These are phyloP conservation scores for Trichogramma pretiosum DNA, from an alignment of 1,140 invertebrate species.

Conservation along the genomic window DNA sequence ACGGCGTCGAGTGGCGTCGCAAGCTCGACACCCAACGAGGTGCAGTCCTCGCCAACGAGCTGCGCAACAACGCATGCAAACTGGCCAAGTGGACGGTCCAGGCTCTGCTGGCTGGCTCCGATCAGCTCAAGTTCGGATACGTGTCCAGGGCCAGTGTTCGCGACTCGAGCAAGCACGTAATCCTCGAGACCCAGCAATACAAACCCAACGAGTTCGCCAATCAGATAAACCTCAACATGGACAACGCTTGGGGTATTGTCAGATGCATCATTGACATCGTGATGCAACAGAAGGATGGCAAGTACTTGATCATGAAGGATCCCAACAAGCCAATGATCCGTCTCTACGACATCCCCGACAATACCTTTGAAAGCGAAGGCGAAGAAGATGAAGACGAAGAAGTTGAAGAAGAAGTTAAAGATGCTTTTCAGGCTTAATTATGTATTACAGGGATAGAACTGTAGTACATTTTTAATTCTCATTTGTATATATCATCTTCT, in stretches of 20 bases:
- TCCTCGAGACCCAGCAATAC: conserved; percentile 96
- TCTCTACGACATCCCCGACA: conserved; percentile 94
- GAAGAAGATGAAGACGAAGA: conserved; percentile 80
- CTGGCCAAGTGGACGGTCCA: conserved; percentile 99
- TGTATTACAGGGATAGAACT: too few relatives aligned
- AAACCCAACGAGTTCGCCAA: conserved; percentile 97
- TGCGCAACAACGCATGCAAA: conserved; percentile 98
- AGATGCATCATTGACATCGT: conserved; percentile 96
- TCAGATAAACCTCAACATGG: conserved; percentile 99
- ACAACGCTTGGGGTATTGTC: conserved; percentile 99
- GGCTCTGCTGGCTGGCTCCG: conserved; percentile 89
- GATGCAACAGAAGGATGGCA: conserved; percentile 95
- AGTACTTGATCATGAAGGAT: conserved; percentile 98
- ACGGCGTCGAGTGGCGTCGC: conserved; percentile 96
- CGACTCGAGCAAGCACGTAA: conserved; percentile 93
- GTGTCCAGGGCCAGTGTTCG: conserved; percentile 88
- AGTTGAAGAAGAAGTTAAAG: conserved; percentile 51
- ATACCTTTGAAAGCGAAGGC: conserved; percentile 96
- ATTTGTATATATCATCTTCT: too few relatives aligned
- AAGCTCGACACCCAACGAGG: conserved; percentile 95
- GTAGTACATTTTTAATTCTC: too few relatives aligned
- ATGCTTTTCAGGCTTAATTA: conserved; percentile 50
- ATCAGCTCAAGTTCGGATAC: conserved; percentile 98
- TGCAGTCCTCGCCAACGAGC: conserved; percentile 94
- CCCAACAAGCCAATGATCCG: conserved; percentile 96